Base-by-base conservation (phyloP, 2,888 invertebrate species). In the Acrobasis suavella region DNA sequence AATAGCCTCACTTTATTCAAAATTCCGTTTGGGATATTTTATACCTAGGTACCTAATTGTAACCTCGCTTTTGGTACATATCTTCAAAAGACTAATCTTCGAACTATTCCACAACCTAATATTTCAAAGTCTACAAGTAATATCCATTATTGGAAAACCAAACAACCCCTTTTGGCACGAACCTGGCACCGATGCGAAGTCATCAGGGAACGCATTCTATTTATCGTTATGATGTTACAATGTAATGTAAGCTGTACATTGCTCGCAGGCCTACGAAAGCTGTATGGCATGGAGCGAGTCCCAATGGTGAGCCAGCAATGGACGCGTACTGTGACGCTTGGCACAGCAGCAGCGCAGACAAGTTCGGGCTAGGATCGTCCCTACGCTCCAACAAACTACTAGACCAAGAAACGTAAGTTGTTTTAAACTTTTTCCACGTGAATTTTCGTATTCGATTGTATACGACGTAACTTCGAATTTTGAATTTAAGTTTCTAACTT, bases 201-300 rank as follows among this genome's bases (percentile, higher is more conserved):
- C 56, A 46, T 56, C 14, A 22, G 7, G 22, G 17, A 46, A 42
- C 42, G 38, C 39, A 39, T 55, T 56, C 56, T 32, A 49, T 37
- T 16, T 49, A 50, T 37, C 62, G 10, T 63, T 63, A 59, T 50
- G 59, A 22, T 37, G 9, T 32, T 16, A 39, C 15, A 55, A 50
- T 60, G 51, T 60, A 15, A 17, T 42, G 56, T 56, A 56, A 17
- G 51, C 17, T 67, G 60, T 75, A 37, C 70, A 70, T 76, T 73
- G 49, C 69, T 63, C 69, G 39, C 83, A 98, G 98, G 98, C 97
- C 98, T 14, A 96, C 97, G 74, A 99, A 99, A 88, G 95, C 97
- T 54, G 95, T 98, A 42, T 99, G 99, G 99, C 99, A 99, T 79
- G 99, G 99, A 5, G 96, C 98, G 8, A 95, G 96, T 76, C 93